Base-by-base conservation (phyloP, 2,113 vertebrate species). In the Epinephelus moara region DNA sequence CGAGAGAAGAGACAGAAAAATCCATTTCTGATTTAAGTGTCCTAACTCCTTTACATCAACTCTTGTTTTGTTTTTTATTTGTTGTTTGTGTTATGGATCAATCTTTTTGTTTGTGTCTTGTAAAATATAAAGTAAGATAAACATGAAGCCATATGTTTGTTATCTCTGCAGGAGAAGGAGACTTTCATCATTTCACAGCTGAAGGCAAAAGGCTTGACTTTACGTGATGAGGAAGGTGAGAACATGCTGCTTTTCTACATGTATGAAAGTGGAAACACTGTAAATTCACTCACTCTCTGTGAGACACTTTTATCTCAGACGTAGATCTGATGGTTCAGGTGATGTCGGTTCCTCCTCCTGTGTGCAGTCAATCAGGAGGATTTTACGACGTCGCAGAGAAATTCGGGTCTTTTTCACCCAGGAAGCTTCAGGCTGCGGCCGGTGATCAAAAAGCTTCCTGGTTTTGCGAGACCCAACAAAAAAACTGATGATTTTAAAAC, bases 141-240 rank as follows among this genome's bases (percentile, higher is more conserved):
- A 17, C 18, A 47, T 23, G 4, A 12, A 11, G 11, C 5, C 11
- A 4, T 3, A 10, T 40, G 19, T 49, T 23, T 4, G 0, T 78
- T 0, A 7, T 85, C 2, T 75, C 49, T 91, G 57, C 88, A 99
- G 98, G 97, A 98, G 86, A 99, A 97, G 94, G 97, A 98, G 81
- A 91, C 94, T 67, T 99, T 97, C 83, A 93, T 99, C 75, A 78
- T 70, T 45, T 96, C 96, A 18, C 94, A 96, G 45, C 93, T 99
- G 57, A 94, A 93, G 76, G 88, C 93, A 14, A 96, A 96, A 84
- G 97, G 97, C 75, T 86, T 97, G 93, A 93, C 91, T 47, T 33
- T 84, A 61, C 95, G 89, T 72, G 93, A 97, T 52, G 94, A 96
- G 52, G 78, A 96, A 85, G 97, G 98, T 99, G 64, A 95, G 96